phyloP scores from a whole-genome alignment of 2,113 vertebrate genomes.

The Nymphicus hollandicus region DNA sequence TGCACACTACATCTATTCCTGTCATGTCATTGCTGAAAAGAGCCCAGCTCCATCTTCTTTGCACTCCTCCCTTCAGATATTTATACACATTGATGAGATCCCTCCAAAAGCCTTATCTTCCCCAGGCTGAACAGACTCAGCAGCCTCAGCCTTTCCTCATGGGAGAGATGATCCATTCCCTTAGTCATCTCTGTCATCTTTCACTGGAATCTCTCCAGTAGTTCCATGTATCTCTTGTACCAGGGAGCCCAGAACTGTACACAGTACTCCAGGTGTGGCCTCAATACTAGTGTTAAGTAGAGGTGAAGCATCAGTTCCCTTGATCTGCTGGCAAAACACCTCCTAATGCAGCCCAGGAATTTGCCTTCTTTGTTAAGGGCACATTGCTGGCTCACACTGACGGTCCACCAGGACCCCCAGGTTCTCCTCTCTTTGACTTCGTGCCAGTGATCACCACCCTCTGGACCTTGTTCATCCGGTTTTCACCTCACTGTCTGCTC shows the following conservation, averaged over 20 bases:
- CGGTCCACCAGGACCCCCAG: background rate
- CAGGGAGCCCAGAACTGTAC: fast-evolving
- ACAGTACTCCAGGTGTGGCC: background rate
- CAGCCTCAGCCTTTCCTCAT: background rate
- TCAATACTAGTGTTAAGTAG: background rate
- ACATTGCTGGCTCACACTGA: background rate
- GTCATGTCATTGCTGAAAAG: background rate
- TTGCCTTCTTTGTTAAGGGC: background rate
- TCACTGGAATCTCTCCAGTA: background rate
- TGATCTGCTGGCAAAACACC: background rate
- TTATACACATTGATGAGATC: background rate
- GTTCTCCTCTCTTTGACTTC: background rate
- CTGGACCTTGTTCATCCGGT: background rate
- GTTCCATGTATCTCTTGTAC: background rate
- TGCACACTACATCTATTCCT: background rate
- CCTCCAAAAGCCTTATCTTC: background rate
- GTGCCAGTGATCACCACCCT: background rate
- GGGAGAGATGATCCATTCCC: background rate
- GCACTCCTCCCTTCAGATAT: background rate
- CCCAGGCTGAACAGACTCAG: background rate
- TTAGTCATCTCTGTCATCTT: background rate
- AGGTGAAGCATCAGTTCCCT: background rate
- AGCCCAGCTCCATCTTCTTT: background rate
- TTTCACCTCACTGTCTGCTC: background rate
- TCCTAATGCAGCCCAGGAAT: background rate